phyloP scores from a whole-genome alignment of 2,797 vertebrate genomes.

The Poeciliopsis infans region DNA sequence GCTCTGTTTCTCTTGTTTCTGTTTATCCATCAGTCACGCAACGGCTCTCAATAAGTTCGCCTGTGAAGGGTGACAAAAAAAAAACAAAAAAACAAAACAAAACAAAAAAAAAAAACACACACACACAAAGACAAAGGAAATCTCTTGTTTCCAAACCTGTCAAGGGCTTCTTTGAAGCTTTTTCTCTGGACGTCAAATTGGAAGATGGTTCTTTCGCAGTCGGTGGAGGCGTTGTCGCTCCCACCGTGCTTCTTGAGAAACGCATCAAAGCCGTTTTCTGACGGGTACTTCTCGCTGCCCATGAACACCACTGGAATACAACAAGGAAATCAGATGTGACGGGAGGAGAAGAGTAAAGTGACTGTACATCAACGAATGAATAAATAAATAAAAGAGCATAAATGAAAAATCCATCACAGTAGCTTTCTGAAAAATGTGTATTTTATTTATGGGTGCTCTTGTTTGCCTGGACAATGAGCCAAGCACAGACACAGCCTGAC shows the following conservation, averaged over 20 bases:
- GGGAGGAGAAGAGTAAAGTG: neutral
- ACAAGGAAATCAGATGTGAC: neutral
- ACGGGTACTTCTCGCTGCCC: conserved; percentile 96
- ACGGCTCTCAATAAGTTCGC: conserved; percentile 16
- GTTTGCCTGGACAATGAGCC: conserved; percentile 18
- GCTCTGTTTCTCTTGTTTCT: conserved; percentile 14
- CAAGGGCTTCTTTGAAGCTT: conserved; percentile 93
- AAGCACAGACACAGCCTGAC: conserved; percentile 16
- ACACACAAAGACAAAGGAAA: conserved; percentile 17
- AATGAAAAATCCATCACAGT: conserved; percentile 17
- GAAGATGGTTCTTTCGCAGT: conserved; percentile 94
- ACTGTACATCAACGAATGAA: neutral
- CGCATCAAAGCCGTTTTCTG: conserved; percentile 95
- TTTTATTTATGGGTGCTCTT: conserved; percentile 19
- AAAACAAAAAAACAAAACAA: neutral
- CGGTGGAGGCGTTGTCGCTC: conserved; percentile 94
- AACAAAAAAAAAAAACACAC: neutral
- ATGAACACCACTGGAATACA: conserved; percentile 92
- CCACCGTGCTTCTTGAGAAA: conserved; percentile 97
- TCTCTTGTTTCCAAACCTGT: conserved; percentile 84
- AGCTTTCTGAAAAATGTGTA: conserved; percentile 2
- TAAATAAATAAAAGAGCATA: conserved; percentile 7
- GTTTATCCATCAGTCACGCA: conserved; percentile 33
- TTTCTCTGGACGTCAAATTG: conserved; percentile 96
- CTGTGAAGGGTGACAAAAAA: conserved; percentile 18